phyloP scores from a whole-genome alignment of 2,113 vertebrate species.

The Planiliza haematocheilus region DNA sequence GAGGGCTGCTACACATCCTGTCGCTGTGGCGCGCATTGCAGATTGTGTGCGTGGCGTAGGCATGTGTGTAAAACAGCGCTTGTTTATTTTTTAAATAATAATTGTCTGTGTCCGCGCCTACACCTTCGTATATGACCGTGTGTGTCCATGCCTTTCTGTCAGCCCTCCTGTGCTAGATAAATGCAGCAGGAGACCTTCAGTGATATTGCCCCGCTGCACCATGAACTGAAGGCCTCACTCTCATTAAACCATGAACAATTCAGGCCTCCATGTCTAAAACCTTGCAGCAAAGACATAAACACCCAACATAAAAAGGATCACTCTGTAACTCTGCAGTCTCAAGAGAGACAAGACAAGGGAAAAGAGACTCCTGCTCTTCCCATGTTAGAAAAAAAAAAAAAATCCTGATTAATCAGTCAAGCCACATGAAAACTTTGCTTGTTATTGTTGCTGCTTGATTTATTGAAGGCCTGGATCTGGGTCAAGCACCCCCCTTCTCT shows the following conservation, averaged over 20 bases:
- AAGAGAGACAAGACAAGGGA: conserved; percentile 48
- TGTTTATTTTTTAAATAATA: conserved; percentile 22
- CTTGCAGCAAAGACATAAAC: conserved; percentile 53
- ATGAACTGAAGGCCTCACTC: conserved; percentile 33
- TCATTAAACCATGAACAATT: conserved; percentile 52
- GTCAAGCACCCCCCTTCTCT: conserved; percentile 64
- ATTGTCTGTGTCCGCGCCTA: background rate
- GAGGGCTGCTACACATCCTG: conserved; percentile 73
- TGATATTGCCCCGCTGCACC: conserved; percentile 22
- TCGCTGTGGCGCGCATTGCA: conserved; percentile 31
- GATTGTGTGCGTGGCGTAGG: conserved; percentile 27
- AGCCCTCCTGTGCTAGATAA: conserved; percentile 7
- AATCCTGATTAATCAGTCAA: conserved; percentile 75
- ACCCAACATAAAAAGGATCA: conserved; percentile 29
- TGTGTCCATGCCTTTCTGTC: background rate
- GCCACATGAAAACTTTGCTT: conserved; percentile 81
- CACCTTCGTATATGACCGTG: background rate
- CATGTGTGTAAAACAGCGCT: conserved; percentile 27
- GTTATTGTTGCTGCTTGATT: conserved; percentile 84
- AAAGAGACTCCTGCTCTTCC: conserved; percentile 49
- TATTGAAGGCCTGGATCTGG: conserved; percentile 80
- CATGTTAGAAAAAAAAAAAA: conserved; percentile 49
- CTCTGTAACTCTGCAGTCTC: conserved; percentile 38
- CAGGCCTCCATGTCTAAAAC: conserved; percentile 37
- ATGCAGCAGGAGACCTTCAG: conserved; percentile 32